Percentiles rank a stretch among this genome's conserved stretches.
These are phyloP conservation scores for Pedetes capensis DNA, from an alignment of 2,113 vertebrate genomes.

Conservation along the genomic window DNA sequence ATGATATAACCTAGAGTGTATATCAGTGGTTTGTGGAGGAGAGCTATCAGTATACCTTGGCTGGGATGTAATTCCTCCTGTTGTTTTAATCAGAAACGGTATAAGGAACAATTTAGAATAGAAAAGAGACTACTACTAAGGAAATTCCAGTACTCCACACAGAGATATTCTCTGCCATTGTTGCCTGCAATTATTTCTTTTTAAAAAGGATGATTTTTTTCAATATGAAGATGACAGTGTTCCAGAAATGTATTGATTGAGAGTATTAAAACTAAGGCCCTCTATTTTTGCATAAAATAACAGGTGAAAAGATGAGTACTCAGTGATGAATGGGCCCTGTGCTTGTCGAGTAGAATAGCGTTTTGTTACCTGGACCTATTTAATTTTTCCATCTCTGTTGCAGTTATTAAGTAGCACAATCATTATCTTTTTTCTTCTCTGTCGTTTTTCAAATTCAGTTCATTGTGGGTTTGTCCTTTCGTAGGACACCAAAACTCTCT, in stretches of 20 bases:
- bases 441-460: not conserved
- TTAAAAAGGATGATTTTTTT: constrained; percentile 28
- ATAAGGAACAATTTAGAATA: not conserved
- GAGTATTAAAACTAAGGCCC: constrained; percentile 47
- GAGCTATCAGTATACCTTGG: not conserved
- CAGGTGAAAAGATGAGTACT: constrained; percentile 38
- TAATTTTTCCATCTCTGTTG: constrained; percentile 47
- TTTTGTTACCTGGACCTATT: constrained; percentile 41
- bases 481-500: not conserved
- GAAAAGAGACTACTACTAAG: not conserved
- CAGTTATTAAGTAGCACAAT: constrained; percentile 30
- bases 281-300: constrained; percentile 28
- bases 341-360: not conserved
- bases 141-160: constrained; percentile 15
- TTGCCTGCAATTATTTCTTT: constrained; percentile 56
- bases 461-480: not conserved
- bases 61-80: not conserved
- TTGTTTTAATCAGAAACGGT: constrained; percentile 46
- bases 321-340: not conserved
- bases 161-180: constrained; percentile 12
- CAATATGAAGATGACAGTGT: constrained; percentile 1
- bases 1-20: not conserved
- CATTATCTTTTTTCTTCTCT: not conserved
- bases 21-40: not conserved
- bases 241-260: constrained; percentile 46